Conservation (phyloP, 2,113 vertebrate species). For the Brachyhypopomus gauderio region DNA sequence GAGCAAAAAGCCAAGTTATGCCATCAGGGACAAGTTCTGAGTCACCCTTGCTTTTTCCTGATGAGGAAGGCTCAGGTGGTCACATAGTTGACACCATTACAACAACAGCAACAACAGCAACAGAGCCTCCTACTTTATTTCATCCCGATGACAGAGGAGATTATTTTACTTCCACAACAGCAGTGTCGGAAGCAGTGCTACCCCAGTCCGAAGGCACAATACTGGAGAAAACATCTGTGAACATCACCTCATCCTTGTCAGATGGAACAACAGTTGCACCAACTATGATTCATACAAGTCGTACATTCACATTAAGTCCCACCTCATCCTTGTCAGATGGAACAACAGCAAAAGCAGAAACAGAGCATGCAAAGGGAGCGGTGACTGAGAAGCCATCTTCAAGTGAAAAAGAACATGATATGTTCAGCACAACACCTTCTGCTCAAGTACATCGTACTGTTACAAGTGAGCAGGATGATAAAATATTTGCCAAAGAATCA, state of each 20-base stretch:
- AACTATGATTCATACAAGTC: not conserved
- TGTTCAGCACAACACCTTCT: not conserved
- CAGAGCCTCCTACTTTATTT: not conserved
- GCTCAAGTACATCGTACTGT: not conserved
- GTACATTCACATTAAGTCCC: not conserved
- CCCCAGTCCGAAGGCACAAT: not conserved
- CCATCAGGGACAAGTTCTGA: slow-evolving; percentile 19
- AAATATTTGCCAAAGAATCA: not conserved
- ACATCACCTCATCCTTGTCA: too few species aligned
- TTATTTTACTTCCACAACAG: not conserved
- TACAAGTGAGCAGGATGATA: not conserved
- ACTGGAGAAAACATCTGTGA: not conserved
- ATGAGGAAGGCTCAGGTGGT: slow-evolving; percentile 27
- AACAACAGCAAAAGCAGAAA: slow-evolving; percentile 6
- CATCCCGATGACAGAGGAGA: not conserved
- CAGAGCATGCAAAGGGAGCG: not conserved
- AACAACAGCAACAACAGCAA: not conserved
- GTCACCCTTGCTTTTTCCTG: slow-evolving; percentile 10
- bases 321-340: not conserved
- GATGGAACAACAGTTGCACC: not conserved
- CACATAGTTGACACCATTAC: not conserved
- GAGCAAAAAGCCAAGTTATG: not conserved
- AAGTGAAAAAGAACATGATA: not conserved
- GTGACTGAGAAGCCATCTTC: not conserved
- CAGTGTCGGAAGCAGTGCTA: slow-evolving; percentile 4